phyloP scores from a whole-genome alignment of 2,888 invertebrate species.

The Pegoplata infirma region DNA sequence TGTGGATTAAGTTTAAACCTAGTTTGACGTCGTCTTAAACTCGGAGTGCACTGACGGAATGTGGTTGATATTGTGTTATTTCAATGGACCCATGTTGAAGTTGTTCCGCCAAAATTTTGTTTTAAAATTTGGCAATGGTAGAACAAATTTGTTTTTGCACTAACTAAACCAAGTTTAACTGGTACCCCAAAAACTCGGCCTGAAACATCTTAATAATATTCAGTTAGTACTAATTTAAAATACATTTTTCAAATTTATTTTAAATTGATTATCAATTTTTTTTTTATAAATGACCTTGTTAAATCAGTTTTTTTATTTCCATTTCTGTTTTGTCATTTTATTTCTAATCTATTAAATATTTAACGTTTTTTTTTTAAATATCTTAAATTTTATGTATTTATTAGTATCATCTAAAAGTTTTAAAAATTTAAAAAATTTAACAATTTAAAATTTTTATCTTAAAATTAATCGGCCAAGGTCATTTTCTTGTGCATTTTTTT shows the following conservation, averaged over 20 bases:
- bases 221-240: background rate
- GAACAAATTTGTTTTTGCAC: no score
- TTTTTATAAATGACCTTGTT: slow-evolving; percentile 26
- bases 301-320: slow-evolving; percentile 14
- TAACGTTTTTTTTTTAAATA: slow-evolving; percentile 12
- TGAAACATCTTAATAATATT: slow-evolving; percentile 8
- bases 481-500: slow-evolving; percentile 24
- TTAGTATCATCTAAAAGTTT: background rate
- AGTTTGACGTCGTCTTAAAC: no score
- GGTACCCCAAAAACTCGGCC: no score
- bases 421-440: background rate
- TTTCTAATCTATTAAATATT: background rate
- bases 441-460: slow-evolving; percentile 10
- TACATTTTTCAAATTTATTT: background rate
- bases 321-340: slow-evolving; percentile 28
- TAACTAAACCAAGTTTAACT: no score
- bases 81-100: no score
- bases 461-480: slow-evolving; percentile 40
- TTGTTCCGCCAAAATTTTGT: no score
- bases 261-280: slow-evolving; percentile 25
- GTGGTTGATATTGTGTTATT: no score
- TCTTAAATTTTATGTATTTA: background rate
- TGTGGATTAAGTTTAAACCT: no score
- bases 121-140: no score
- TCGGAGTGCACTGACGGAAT: no score